These are phyloP conservation scores for Hartigia nigra DNA, from an alignment of 2,888 invertebrate species.

Conservation along the genomic window DNA sequence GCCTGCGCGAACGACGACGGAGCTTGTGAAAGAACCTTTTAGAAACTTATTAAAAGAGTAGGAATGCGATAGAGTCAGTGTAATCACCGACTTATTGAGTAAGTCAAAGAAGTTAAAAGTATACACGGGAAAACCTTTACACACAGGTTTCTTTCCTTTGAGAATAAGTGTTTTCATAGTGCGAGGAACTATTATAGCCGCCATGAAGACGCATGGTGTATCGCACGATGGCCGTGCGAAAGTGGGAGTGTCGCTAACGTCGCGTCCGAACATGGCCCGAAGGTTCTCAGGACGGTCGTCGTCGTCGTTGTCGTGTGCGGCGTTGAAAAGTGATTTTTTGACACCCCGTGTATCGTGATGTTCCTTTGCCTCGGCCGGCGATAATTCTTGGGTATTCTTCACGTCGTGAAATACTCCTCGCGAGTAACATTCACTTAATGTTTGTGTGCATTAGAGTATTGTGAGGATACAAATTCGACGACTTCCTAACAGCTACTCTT, in stretches of 20 bases:
- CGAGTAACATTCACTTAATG: neutral
- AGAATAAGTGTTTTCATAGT: neutral
- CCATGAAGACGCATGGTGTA: slow-evolving; percentile 20
- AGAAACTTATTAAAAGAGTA: neutral
- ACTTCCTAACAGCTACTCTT: neutral
- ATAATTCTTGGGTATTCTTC: neutral
- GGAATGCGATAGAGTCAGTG: slow-evolving; percentile 33
- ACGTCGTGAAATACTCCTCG: neutral
- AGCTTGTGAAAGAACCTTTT: neutral
- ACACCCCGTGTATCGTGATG: neutral
- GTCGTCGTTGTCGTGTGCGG: neutral
- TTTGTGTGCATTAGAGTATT: neutral
- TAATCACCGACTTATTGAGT: slow-evolving; percentile 41
- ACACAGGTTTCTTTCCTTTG: neutral
- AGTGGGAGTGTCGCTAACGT: slow-evolving; percentile 46
- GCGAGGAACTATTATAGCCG: neutral
- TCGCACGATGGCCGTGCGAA: slow-evolving; percentile 33
- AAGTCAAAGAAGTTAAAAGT: neutral
- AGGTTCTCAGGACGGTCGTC: slow-evolving; percentile 18
- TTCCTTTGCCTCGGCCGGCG: neutral
- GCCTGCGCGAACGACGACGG: neutral
- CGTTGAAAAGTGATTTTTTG: slow-evolving; percentile 1
- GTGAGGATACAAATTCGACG: neutral
- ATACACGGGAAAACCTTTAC: neutral
- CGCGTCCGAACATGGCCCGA: slow-evolving; percentile 32